Percentiles rank a stretch among this genome's conserved stretches.
These are phyloP conservation scores for Takifugu ocellatus DNA, from an alignment of 2,797 vertebrate species.

Conservation along the genomic window DNA sequence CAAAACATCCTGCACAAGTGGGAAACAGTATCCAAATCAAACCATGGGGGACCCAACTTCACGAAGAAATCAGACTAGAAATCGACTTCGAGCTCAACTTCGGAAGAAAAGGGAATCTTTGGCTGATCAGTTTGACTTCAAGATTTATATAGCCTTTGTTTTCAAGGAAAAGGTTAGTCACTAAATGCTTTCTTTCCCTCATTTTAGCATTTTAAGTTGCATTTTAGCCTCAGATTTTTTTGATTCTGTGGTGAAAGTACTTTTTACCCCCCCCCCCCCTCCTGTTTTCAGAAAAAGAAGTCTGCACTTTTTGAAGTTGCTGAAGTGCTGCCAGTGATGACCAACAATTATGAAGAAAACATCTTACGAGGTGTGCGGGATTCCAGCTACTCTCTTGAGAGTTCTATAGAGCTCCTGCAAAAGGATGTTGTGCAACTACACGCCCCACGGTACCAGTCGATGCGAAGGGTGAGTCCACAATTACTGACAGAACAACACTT, in stretches of 20 bases:
- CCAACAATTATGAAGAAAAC: conserved; percentile 99
- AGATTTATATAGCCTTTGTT: conserved; percentile 99
- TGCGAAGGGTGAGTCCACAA: conserved; percentile 88
- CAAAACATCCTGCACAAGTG: conserved; percentile 53
- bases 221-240: neutral
- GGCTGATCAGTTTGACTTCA: conserved; percentile 99
- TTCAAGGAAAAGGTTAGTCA: conserved; percentile 98
- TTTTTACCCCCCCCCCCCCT: neutral
- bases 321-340: conserved; percentile 99
- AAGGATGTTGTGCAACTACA: conserved; percentile 99
- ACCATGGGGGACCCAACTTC: conserved; percentile 99
- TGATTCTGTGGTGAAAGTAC: neutral
- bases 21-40: conserved; percentile 72
- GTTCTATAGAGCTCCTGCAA: conserved; percentile 98
- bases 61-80: conserved; percentile 99
- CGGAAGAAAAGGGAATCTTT: conserved; percentile 99
- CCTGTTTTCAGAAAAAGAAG: conserved; percentile 88
- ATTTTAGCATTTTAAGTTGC: neutral
- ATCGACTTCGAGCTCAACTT: conserved; percentile 99
- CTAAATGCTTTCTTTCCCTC: neutral
- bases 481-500: neutral
- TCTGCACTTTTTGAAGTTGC: conserved; percentile 99
- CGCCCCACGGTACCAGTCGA: conserved; percentile 98
- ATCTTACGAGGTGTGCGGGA: conserved; percentile 97
- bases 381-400: conserved; percentile 97